Base-by-base conservation (phyloP, 2,888 invertebrate species). In the Lamproptera curius region DNA sequence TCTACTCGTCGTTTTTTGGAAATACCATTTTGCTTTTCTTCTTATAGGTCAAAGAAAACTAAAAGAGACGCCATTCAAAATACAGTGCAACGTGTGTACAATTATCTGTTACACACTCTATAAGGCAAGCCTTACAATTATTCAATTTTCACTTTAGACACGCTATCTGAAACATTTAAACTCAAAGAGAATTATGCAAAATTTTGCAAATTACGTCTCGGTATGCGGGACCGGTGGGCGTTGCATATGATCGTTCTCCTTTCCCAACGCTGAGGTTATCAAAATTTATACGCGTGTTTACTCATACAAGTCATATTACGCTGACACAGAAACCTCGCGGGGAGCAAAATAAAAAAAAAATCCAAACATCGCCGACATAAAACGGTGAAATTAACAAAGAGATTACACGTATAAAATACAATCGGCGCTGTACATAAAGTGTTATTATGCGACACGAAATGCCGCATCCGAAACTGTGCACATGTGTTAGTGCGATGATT, bases 271-370 rank as follows among this genome's bases (percentile, higher is more conserved):
- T 31, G 31, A 31, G 13, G 16, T 28, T 13, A 20, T 20, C 17
- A 11, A n/a, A 15, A 47, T 28, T 46, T 47, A 47, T 42, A 11
- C 38, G 16, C 28, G 26, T 35, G 28, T 47, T 47, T 42, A 42
- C 41, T 20, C n/a, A n/a, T 16, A 16, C 16, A 42, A 31, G 13
- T 38, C 11, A 16, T 33, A 33, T 10, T 10, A 33, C 31, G 33
- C 14, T 33, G 42, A 42, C 42, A 47, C 42, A 33, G 33, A 42
- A 46, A 46, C 36, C 28, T 13, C 16, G 16, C 34, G 11, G n/a
- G n/a, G n/a, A n/a, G n/a, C n/a, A n/a, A n/a, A n/a, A n/a, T n/a
- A n/a, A n/a, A n/a, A n/a, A n/a, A 41, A 28, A 35, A 47, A 37
- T 23, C n/a, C 16, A 15, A 11, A 33, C 20, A 20, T 2, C 6